Conservation (phyloP, 2,113 vertebrate species). For the Platycercus adscitus region DNA sequence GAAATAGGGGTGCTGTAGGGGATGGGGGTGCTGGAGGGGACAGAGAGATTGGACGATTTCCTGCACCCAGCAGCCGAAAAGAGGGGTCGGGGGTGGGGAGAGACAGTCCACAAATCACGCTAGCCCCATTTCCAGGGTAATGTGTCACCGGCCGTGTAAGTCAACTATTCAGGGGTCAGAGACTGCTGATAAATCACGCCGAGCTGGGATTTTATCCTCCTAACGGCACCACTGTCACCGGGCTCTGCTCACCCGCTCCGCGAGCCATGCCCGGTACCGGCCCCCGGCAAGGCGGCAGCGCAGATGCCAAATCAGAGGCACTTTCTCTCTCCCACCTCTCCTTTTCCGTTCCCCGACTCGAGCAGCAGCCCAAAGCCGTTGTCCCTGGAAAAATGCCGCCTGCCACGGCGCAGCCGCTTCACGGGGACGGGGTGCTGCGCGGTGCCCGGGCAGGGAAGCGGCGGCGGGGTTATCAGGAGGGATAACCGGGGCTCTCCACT, state of each 20-base stretch:
- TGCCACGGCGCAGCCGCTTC: neutral
- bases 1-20: neutral
- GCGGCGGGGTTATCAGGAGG: neutral
- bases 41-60: neutral
- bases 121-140: neutral
- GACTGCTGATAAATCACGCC: neutral
- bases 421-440: neutral
- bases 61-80: neutral
- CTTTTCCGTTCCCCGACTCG: neutral
- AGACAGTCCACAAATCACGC: neutral
- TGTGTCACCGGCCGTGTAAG: slow-evolving; percentile 3
- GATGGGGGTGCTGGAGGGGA: neutral
- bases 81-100: neutral
- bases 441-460: neutral
- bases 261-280: neutral
- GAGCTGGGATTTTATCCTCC: neutral
- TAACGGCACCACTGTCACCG: neutral
- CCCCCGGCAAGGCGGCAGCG: neutral
- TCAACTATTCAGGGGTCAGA: slow-evolving; percentile 30
- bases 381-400: neutral
- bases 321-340: accelerated
- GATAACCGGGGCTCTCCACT: neutral
- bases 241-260: neutral
- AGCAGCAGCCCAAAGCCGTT: neutral
- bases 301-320: neutral